These are phyloP conservation scores for Eucera pruinosa DNA, from an alignment of 2,888 invertebrate genomes.

Conservation along the genomic window DNA sequence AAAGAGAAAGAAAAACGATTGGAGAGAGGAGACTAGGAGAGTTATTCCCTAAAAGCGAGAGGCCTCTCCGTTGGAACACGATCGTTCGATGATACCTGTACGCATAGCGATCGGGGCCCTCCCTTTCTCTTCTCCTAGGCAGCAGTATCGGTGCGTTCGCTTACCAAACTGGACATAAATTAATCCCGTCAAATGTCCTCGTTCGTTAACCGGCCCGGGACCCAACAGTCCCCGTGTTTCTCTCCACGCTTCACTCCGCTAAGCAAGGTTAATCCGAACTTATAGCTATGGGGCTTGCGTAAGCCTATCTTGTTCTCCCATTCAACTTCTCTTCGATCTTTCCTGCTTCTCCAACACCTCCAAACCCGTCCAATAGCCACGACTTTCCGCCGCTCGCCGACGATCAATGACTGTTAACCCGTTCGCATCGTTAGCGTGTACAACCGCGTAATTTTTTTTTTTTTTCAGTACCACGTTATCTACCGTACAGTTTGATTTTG, in stretches of 20 bases:
- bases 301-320: constrained; percentile 65
- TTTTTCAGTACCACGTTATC: too few species aligned
- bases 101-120: constrained; percentile 33
- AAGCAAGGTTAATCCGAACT: constrained; percentile 83
- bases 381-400: constrained; percentile 25
- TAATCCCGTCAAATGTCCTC: constrained; percentile 83
- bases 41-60: constrained; percentile 77
- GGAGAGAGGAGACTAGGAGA: constrained; percentile 65
- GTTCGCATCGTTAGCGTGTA: too few species aligned
- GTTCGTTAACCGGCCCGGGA: constrained; percentile 76
- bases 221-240: constrained; percentile 29
- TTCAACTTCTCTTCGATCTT: constrained; percentile 50
- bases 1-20: constrained; percentile 23
- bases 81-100: constrained; percentile 61
- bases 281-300: constrained; percentile 79
- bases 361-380: constrained; percentile 26
- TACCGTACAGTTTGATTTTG: too few species aligned
- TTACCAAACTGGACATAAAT: constrained; percentile 83
- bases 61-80: constrained; percentile 57
- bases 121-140: constrained; percentile 41
- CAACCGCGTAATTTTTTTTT: too few species aligned
- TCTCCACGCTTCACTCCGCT: constrained; percentile 66
- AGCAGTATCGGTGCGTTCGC: constrained; percentile 75
- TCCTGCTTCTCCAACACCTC: constrained; percentile 57
- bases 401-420: background rate